Evolutionary conservation across 2,888 invertebrate species (phyloP).

Genomic region (Adelognathus sp.): DNA sequence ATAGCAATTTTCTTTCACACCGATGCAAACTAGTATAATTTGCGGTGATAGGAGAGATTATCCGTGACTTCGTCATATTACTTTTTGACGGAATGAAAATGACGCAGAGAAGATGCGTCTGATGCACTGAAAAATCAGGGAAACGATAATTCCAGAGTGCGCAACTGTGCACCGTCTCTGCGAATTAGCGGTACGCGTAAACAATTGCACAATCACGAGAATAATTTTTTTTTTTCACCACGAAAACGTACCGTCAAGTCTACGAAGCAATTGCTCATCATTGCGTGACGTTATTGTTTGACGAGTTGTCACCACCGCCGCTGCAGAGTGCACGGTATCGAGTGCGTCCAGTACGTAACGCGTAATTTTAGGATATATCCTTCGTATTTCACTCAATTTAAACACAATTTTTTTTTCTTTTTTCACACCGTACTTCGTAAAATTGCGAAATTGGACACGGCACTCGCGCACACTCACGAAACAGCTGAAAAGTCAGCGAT

Average conservation of each 20-base stretch:
- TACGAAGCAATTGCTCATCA: constrained; percentile 40
- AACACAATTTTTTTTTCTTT: no score
- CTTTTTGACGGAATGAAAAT: no score
- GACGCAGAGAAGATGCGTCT: no score
- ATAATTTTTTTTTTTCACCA: background rate
- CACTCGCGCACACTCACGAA: background rate
- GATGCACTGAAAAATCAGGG: no score
- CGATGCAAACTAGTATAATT: background rate
- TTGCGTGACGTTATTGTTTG: constrained; percentile 31
- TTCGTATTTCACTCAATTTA: background rate
- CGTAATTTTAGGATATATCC: background rate
- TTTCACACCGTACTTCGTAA: no score
- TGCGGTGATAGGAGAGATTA: no score
- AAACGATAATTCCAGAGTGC: no score
- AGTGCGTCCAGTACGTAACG: background rate
- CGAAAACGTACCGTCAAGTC: constrained; percentile 37
- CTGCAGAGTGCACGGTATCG: background rate
- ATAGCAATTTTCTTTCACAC: background rate
- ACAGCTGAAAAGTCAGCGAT: background rate
- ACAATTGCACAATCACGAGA: background rate
- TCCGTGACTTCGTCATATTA: no score
- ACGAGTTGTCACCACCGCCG: constrained; percentile 2
- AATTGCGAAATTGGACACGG: no score
- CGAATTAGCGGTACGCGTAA: background rate
- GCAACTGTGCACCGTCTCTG: background rate